Percentiles rank a stretch among this genome's conserved stretches.
Evolutionary conservation across 2,113 vertebrate species (phyloP).

Genomic region (Crotophaga sulcirostris): DNA sequence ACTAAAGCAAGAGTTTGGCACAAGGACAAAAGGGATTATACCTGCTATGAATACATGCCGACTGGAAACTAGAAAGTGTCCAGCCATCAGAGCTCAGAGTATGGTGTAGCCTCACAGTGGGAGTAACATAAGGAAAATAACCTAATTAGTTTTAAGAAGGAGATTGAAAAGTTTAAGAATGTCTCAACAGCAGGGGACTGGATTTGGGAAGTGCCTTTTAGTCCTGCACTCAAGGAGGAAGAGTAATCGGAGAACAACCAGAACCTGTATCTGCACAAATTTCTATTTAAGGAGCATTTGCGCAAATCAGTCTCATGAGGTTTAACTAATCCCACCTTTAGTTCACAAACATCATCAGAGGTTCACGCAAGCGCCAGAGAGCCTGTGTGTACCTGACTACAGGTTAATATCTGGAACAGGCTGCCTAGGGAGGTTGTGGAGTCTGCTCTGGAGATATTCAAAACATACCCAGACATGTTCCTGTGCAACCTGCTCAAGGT

Average conservation of each 20-base stretch:
- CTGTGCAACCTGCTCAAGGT: no score
- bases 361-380: neutral
- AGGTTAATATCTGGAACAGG: neutral
- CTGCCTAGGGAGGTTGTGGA: no score
- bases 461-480: no score
- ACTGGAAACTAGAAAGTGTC: conserved; percentile 19
- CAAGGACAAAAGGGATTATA: conserved; percentile 60
- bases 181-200: conserved; percentile 44
- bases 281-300: neutral
- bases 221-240: neutral
- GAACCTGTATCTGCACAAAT: neutral
- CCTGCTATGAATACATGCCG: conserved; percentile 40
- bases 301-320: neutral
- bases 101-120: conserved; percentile 37
- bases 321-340: neutral
- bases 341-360: neutral
- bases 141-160: conserved; percentile 63
- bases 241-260: neutral
- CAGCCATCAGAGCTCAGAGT: conserved; percentile 20
- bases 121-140: conserved; percentile 59
- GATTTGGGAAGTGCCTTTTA: conserved; percentile 61
- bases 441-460: no score
- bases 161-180: conserved; percentile 54
- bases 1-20: conserved; percentile 34
- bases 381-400: neutral